Base-by-base conservation (phyloP, 2,113 vertebrate species). In the Pseudorhombus dupliciocellatus region DNA sequence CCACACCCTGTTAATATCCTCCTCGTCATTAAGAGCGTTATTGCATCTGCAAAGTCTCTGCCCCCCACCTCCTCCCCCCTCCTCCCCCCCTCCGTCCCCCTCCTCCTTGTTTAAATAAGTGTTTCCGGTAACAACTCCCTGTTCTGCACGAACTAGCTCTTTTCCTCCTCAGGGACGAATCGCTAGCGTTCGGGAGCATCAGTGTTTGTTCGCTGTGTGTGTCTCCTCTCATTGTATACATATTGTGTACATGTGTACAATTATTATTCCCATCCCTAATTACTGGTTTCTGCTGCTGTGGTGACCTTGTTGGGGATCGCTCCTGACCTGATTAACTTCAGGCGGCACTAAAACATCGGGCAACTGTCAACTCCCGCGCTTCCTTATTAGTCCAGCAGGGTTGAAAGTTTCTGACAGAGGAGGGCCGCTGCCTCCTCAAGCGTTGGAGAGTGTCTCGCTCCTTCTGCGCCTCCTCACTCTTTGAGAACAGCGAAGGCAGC, bases 1-100 rank as follows among this genome's bases (percentile, higher is more conserved):
- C 79, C 75, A 51, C 74, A 50, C 80, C 83, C 67, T 75, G 79
- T 87, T 90, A 91, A 91, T 90, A 90, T 89, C 87, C 86, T 80
- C 57, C 69, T 74, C 52, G 42, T 76, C 85, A 91, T 90, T 92
- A 92, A 86, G 77, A 77, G 73, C 25, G 28, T 89, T 87, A 91
- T 90, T 92, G 75, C 76, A 20, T 77, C 75, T 72, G 63, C 76
- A 46, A 76, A 37, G 34, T 37, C 9, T 37, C 34, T 37, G 34
- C 72, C 66, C 59, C 57, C 72, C 54, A 62, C 67, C 64, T 31
- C 70, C 75, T 54, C 77, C 34, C 34, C 12, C 34, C 12, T 11
- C 34, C 10, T 12, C 34, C 34, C 34, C 34, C 34, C 12, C 34
- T 37, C 34, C 34, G 34, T 12, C 34, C 34, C 34, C 34, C 31